A percentile compares a stretch with the other conserved stretches of the same genome.
phyloP scores from a whole-genome alignment of 1,140 invertebrate genomes.

The Cheumatopsyche charites region DNA sequence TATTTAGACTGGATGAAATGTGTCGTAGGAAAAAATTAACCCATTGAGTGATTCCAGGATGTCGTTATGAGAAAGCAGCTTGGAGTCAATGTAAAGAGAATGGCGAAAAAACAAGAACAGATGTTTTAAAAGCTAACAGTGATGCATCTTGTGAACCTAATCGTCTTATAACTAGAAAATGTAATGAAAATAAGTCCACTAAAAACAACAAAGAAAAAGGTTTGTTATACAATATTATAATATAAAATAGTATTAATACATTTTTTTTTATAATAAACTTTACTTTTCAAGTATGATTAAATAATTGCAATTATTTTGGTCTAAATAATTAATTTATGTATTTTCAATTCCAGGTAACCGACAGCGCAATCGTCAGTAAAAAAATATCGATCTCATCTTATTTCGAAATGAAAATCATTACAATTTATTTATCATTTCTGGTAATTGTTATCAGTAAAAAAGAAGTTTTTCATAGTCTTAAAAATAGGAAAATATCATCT shows the following conservation, averaged over 20 bases:
- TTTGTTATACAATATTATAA: background rate
- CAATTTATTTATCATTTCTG: constrained; percentile 29
- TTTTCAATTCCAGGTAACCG: constrained; percentile 45
- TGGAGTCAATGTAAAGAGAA: constrained; percentile 69
- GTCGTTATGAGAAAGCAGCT: constrained; percentile 72
- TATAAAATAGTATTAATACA: too few species aligned
- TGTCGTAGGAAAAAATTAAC: background rate
- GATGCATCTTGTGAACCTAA: constrained; percentile 70
- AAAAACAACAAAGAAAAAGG: constrained; percentile 47
- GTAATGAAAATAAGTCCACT: constrained; percentile 57
- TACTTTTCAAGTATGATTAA: too few species aligned
- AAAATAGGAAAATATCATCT: too few species aligned
- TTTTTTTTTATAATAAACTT: background rate
- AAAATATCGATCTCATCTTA: constrained; percentile 19
- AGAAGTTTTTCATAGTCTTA: constrained; percentile 22
- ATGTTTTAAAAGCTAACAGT: constrained; percentile 70
- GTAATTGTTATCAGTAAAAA: constrained; percentile 29
- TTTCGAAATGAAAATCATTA: constrained; percentile 20
- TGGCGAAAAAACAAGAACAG: constrained; percentile 68
- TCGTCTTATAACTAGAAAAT: constrained; percentile 69
- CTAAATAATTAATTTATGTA: too few species aligned
- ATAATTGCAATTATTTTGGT: too few species aligned
- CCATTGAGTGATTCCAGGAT: constrained; percentile 58
- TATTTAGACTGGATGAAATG: background rate
- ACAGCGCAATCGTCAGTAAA: constrained; percentile 45